A percentile compares a stretch with the other conserved stretches of the same genome.
These are phyloP conservation scores for Pangasius macronema DNA, from an alignment of 2,797 vertebrate genomes.

Conservation along the genomic window DNA sequence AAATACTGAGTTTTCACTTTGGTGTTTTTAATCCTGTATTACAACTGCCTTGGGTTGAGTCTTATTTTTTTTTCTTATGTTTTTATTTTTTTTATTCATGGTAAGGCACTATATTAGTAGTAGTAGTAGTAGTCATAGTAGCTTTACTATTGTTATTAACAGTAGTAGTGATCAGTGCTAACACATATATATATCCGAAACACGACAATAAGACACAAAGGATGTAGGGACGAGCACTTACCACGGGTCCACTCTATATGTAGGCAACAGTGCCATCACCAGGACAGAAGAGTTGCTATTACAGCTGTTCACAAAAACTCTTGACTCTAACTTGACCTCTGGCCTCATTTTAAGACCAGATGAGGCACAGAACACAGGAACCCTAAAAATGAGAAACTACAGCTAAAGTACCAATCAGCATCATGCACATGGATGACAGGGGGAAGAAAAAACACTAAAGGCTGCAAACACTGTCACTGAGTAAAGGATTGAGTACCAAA, in stretches of 20 bases:
- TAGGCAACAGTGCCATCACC: conserved; percentile 25
- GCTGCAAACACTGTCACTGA: background rate
- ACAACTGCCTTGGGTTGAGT: background rate
- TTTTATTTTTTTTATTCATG: background rate
- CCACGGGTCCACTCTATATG: too few relatives aligned
- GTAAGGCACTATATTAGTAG: background rate
- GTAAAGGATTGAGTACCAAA: background rate
- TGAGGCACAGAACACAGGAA: background rate
- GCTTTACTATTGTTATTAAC: background rate
- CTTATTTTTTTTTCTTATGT: too few relatives aligned
- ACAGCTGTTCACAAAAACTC: background rate
- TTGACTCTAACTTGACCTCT: background rate
- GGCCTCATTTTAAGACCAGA: background rate
- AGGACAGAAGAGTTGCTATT: conserved; percentile 10
- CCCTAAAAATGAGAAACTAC: background rate
- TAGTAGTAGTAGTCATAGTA: background rate
- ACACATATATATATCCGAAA: too few relatives aligned
- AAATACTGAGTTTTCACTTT: background rate
- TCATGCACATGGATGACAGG: background rate
- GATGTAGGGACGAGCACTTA: too few relatives aligned
- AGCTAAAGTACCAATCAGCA: background rate
- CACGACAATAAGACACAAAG: too few relatives aligned
- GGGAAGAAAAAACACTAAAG: background rate
- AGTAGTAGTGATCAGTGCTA: background rate
- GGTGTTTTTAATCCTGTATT: background rate